Conservation (phyloP, 2,113 vertebrate species). For the Neotoma lepida region DNA sequence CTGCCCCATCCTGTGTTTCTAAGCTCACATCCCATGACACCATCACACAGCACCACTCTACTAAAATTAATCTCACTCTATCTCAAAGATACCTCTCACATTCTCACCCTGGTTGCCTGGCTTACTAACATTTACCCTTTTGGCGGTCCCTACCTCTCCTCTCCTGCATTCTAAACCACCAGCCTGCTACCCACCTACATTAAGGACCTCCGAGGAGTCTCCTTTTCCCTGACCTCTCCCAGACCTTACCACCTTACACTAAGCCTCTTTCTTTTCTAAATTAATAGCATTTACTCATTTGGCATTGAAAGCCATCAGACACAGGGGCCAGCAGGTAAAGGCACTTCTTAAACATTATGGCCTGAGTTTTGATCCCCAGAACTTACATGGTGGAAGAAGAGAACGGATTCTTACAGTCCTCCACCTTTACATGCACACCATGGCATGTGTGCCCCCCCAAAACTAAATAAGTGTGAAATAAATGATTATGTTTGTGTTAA, state of each 20-base stretch:
- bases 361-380: neutral
- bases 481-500: neutral
- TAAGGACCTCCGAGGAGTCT: neutral
- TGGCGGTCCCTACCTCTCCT: neutral
- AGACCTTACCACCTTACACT: neutral
- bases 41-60: neutral
- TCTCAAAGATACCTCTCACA: neutral
- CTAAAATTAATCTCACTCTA: neutral
- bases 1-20: neutral
- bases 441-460: neutral
- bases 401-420: neutral
- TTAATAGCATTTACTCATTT: conserved; percentile 5
- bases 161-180: conserved; percentile 1
- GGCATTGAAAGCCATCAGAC: neutral
- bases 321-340: neutral
- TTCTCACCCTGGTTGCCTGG: neutral
- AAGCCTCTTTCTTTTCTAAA: conserved; percentile 2
- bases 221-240: neutral
- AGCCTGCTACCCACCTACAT: neutral
- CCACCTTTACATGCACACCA: neutral
- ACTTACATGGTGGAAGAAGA: neutral
- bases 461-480: neutral
- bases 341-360: neutral
- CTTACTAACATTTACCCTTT: neutral
- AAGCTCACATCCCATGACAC: neutral